Evolutionary conservation across 1,140 invertebrate genomes (phyloP), one percentile per base, ranked within the genome.

Genomic region (Arion vulgaris): DNA sequence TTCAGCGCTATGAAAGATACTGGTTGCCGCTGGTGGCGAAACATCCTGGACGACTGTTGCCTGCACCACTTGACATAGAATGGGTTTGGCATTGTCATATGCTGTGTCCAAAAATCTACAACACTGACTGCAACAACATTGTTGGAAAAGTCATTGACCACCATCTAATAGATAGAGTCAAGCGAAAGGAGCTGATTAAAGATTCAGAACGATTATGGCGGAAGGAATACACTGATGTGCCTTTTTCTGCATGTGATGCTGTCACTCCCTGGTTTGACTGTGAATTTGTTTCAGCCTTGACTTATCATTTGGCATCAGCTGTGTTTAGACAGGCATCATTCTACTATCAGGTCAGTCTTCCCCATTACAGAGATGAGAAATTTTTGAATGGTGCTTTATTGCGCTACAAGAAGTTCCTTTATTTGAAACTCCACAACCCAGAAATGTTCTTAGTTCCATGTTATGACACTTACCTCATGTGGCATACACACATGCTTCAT

Each of bases 41-140:
- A 84, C 84, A 90, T 62, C 69, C 74, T 36, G 80, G 84, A 13
- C 80, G 88, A 45, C 62, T 82, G 19, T 51, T 92, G 13, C 88
- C 90, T 69, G 92, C 93, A 1, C 93, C 93, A 26, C 77, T 93
- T 49, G 93, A 94, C 85, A 91, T 94, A 66, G 91, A 93, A 82
- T 94, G 93, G 93, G 86, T 93, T n/a, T 93, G 93, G 93, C 93
- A 94, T 79, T 91, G 90, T 34, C 93, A 93, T 81, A 90, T 94
- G 87, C 84, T 94, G 38, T 89, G 88, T 76, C 93, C 93, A 39
- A 79, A 85, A 28, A 76, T 84, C 26, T 94, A 94, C 81, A 86
- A 85, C 78, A 91, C 89, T 78, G 93, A 94, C 80, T 93, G 93
- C 77, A 80, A 88, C 28, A 74, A 53, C 4, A 74, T 93, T 39